Evolutionary conservation across 92 coral and sea anemone genomes (phyloP).

Genomic region (Scolanthus callimorphus): DNA sequence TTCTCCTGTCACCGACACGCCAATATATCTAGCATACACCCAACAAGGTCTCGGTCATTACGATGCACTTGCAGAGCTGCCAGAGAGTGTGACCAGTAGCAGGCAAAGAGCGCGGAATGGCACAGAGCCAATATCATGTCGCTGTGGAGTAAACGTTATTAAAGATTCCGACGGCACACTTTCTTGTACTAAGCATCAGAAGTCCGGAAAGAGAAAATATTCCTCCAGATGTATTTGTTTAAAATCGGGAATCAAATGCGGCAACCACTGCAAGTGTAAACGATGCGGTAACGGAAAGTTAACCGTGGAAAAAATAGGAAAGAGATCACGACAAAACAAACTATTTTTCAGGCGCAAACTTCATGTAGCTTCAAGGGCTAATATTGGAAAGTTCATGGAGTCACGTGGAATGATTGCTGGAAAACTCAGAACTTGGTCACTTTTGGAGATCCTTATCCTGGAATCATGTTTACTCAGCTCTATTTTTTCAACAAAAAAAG

Average conservation of each 20-base stretch:
- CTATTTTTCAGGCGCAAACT: neutral
- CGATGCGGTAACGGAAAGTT: slow-evolving; percentile 9
- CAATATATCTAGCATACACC: slow-evolving; percentile 10
- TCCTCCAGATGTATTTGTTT: slow-evolving; percentile 9
- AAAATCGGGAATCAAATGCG: no score
- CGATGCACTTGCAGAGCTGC: slow-evolving; percentile 2
- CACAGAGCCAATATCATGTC: neutral
- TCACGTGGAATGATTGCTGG: neutral
- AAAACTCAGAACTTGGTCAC: neutral
- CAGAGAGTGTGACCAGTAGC: no score
- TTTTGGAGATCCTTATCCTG: slow-evolving; percentile 1
- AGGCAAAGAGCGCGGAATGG: no score
- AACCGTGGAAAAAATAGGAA: neutral
- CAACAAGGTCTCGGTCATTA: slow-evolving; percentile 10
- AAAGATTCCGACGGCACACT: neutral
- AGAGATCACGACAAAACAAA: neutral
- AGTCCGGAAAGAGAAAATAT: neutral
- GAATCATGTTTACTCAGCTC: no score
- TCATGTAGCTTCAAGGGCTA: neutral
- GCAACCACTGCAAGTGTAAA: no score
- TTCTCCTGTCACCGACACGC: neutral
- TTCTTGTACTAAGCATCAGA: slow-evolving; percentile 1
- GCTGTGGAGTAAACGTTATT: slow-evolving; percentile 6
- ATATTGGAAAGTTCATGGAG: no score
- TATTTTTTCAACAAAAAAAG: neutral